Evolutionary conservation across 2,888 invertebrate species (phyloP).

Genomic region (Nemapogon koenigi): DNA sequence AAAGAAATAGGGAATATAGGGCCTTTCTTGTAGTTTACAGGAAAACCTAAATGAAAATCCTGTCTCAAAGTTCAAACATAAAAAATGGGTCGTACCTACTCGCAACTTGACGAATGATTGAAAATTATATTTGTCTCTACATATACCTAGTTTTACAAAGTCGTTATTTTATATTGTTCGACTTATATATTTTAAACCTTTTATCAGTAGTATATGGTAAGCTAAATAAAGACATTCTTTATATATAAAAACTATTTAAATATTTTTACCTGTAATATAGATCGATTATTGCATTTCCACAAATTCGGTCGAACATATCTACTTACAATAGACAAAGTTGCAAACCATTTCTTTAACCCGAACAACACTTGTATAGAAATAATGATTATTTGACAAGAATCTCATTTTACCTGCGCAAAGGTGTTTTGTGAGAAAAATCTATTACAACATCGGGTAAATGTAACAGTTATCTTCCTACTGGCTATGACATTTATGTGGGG

Average conservation of each 20-base stretch:
- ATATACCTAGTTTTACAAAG: no score
- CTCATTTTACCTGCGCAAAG: conserved; percentile 21
- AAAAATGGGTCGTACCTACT: no score
- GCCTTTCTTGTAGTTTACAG: no score
- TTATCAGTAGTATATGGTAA: background rate
- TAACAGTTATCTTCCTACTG: no score
- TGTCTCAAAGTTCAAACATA: no score
- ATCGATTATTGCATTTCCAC: conserved; percentile 2
- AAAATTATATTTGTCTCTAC: no score
- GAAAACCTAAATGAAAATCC: no score
- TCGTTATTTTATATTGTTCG: no score
- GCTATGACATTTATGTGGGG: no score
- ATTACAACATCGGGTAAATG: conserved; percentile 25
- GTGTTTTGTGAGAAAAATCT: conserved; percentile 37
- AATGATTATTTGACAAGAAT: conserved; percentile 49
- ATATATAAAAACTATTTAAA: background rate
- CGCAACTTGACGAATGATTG: no score
- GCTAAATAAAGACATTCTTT: background rate
- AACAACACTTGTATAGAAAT: conserved; percentile 42
- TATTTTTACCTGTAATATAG: background rate
- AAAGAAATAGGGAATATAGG: no score
- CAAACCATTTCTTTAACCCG: conserved; percentile 3
- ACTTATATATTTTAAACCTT: no score
- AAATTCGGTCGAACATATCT: background rate
- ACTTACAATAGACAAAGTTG: background rate